These are phyloP conservation scores for Parapsyche elsis DNA, from an alignment of 1,140 invertebrate genomes.

Conservation along the genomic window DNA sequence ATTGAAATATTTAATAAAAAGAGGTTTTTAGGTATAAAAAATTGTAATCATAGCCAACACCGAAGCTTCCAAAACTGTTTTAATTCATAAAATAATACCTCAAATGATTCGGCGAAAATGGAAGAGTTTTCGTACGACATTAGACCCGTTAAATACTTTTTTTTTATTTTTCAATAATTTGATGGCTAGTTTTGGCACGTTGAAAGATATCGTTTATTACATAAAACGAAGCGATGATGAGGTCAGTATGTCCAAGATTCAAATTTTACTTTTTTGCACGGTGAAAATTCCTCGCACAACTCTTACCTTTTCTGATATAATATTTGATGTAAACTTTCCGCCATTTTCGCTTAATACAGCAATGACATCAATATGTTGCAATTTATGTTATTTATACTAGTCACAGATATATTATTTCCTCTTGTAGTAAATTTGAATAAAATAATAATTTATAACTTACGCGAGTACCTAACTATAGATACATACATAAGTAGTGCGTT, in stretches of 20 bases:
- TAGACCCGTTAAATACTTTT: conserved; percentile 9
- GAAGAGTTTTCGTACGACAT: background rate
- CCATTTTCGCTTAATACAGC: background rate
- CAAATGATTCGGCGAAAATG: conserved; percentile 7
- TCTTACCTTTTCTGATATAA: background rate
- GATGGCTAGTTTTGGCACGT: conserved; percentile 28
- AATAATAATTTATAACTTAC: no score
- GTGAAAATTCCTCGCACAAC: background rate
- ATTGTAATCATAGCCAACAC: background rate
- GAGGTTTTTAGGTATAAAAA: background rate
- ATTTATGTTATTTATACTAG: background rate
- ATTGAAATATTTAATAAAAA: background rate
- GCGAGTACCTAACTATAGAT: no score
- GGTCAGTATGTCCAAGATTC: conserved; percentile 5
- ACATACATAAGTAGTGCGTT: no score
- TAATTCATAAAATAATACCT: background rate
- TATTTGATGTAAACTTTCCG: background rate
- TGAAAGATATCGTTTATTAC: conserved; percentile 41
- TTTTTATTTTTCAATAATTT: conserved; percentile 41
- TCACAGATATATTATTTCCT: background rate
- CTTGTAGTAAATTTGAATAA: background rate
- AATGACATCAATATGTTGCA: no score
- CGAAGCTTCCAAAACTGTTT: background rate
- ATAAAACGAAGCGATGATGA: background rate
- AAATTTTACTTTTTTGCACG: background rate